These are phyloP conservation scores for Etheostoma cragini DNA, from an alignment of 2,113 vertebrate genomes.

Conservation along the genomic window DNA sequence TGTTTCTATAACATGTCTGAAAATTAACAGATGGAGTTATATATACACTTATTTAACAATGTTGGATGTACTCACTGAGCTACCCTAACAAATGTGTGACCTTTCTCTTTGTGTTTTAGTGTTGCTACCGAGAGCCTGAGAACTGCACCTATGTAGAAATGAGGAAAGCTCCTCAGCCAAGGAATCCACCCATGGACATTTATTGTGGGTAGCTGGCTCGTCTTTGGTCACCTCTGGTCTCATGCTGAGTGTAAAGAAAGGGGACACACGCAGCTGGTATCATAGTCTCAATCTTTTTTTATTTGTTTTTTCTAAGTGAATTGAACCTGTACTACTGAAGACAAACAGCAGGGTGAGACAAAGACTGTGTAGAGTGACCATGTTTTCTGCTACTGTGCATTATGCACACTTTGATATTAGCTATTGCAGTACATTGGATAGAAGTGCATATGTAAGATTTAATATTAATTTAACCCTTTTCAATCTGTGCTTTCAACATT, in stretches of 20 bases:
- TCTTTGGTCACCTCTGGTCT: too few species aligned
- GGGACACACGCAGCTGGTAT: not conserved
- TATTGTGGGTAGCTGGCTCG: not conserved
- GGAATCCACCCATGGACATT: not conserved
- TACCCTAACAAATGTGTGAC: not conserved
- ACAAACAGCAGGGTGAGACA: slow-evolving; percentile 32
- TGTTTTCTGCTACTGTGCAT: not conserved
- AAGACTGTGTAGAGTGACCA: not conserved
- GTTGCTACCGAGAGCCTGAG: not conserved
- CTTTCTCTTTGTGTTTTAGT: slow-evolving; percentile 43
- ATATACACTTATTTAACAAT: not conserved
- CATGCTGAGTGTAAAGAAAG: not conserved
- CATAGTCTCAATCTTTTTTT: not conserved
- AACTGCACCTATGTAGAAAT: slow-evolving; percentile 59
- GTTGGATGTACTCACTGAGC: not conserved
- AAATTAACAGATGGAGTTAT: too few species aligned
- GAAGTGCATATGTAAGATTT: not conserved
- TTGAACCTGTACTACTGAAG: not conserved
- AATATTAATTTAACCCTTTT: not conserved
- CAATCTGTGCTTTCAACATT: not conserved
- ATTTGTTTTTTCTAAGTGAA: not conserved
- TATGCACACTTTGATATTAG: not conserved
- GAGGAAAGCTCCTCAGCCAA: slow-evolving; percentile 39
- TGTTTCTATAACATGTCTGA: too few species aligned
- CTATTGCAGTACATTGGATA: not conserved